phyloP scores from a whole-genome alignment of 1,140 invertebrate species.

The Nautilus pompilius region DNA sequence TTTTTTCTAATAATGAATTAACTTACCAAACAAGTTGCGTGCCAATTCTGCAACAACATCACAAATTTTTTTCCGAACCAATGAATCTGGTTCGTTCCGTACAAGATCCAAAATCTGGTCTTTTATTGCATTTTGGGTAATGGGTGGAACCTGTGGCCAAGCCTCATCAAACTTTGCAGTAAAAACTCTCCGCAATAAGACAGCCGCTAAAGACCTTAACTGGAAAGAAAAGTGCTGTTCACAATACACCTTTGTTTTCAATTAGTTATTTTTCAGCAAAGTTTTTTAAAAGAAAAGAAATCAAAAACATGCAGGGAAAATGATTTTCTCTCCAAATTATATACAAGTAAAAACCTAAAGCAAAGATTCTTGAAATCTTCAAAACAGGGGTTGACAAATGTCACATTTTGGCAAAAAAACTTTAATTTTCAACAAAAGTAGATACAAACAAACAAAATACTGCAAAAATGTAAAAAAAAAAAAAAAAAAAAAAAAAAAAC shows the following conservation, averaged over 20 bases:
- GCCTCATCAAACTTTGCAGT: slow-evolving; percentile 87
- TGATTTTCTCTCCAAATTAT: too few species aligned
- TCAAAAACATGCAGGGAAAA: neutral
- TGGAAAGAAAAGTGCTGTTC: slow-evolving; percentile 31
- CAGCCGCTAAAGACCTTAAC: slow-evolving; percentile 79
- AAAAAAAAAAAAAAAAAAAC: too few species aligned
- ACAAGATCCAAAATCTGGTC: slow-evolving; percentile 80
- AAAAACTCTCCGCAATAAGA: slow-evolving; percentile 85
- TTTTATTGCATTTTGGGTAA: slow-evolving; percentile 79
- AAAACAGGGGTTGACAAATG: too few species aligned
- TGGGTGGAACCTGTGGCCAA: slow-evolving; percentile 75
- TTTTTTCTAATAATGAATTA: too few species aligned
- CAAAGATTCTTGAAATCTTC: too few species aligned
- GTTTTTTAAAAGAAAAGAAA: neutral
- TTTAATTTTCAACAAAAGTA: too few species aligned
- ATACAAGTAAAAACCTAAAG: too few species aligned
- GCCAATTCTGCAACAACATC: slow-evolving; percentile 93
- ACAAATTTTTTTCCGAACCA: slow-evolving; percentile 85
- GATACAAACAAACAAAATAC: too few species aligned
- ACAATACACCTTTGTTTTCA: neutral
- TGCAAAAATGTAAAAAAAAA: too few species aligned
- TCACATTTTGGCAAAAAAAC: too few species aligned
- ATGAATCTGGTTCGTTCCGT: slow-evolving; percentile 67
- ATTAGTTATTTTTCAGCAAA: neutral
- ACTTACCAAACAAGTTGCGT: slow-evolving; percentile 77